Conservation (phyloP, 2,113 vertebrate species). For the Nesospiza acunhae region DNA sequence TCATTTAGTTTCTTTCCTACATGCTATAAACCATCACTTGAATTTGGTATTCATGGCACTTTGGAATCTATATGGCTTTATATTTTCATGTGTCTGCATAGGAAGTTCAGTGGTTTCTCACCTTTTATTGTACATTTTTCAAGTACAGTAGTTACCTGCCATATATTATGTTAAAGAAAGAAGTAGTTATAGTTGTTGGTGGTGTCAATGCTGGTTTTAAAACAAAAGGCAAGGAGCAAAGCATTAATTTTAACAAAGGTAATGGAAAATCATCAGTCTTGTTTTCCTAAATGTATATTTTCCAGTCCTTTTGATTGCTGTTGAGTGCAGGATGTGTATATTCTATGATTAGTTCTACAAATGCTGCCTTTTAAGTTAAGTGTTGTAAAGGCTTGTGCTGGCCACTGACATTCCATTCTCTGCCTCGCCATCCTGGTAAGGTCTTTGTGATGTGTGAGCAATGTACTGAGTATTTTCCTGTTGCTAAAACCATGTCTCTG, state of each 20-base stretch:
- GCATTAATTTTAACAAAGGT: slow-evolving; percentile 53
- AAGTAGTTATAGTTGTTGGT: slow-evolving; percentile 53
- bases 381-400: slow-evolving; percentile 85
- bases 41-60: slow-evolving; percentile 86
- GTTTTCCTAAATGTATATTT: slow-evolving; percentile 76
- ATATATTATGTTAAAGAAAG: slow-evolving; percentile 52
- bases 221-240: slow-evolving; percentile 36
- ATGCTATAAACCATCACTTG: slow-evolving; percentile 81
- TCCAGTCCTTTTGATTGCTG: slow-evolving; percentile 68
- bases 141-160: slow-evolving; percentile 39
- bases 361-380: slow-evolving; percentile 84
- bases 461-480: slow-evolving; percentile 36
- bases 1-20: slow-evolving; percentile 55
- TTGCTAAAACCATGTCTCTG: slow-evolving; percentile 40
- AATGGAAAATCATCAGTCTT: slow-evolving; percentile 36
- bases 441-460: slow-evolving; percentile 58
- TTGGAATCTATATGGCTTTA: slow-evolving; percentile 76
- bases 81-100: slow-evolving; percentile 64
- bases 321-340: slow-evolving; percentile 81
- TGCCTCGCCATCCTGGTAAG: slow-evolving; percentile 20
- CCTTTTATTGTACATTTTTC: slow-evolving; percentile 60
- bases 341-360: slow-evolving; percentile 77
- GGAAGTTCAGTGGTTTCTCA: slow-evolving; percentile 47
- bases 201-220: slow-evolving; percentile 45
- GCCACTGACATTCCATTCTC: slow-evolving; percentile 76